phyloP scores from a whole-genome alignment of 2,113 vertebrate genomes.

The Chitala chitala region DNA sequence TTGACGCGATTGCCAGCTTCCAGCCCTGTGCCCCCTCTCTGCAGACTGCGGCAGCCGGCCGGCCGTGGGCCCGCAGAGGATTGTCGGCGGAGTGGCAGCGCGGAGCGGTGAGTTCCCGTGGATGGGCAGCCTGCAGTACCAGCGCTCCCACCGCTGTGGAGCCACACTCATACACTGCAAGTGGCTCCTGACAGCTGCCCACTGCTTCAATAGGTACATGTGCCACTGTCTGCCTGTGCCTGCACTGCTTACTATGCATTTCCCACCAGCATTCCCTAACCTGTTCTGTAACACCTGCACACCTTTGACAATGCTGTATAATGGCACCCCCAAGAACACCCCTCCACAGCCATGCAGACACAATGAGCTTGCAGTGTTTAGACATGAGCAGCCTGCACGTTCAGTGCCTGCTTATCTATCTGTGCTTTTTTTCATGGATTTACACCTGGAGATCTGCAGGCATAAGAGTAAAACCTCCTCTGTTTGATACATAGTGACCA shows the following conservation, averaged over 20 bases:
- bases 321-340: too few relatives aligned
- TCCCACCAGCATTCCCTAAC: neutral
- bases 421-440: neutral
- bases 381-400: too few relatives aligned
- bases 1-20: neutral
- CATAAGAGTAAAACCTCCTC: constrained; percentile 36
- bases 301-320: neutral
- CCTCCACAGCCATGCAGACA: neutral
- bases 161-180: constrained; percentile 79
- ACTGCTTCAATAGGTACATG: constrained; percentile 79
- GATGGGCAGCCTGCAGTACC: constrained; percentile 84
- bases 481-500: constrained; percentile 26
- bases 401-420: too few relatives aligned
- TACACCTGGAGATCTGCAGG: neutral
- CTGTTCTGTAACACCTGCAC: too few relatives aligned
- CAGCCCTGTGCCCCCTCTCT: constrained; percentile 16
- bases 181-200: constrained; percentile 88
- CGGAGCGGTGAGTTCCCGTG: constrained; percentile 86
- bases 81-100: constrained; percentile 76
- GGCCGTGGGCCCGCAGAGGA: constrained; percentile 62
- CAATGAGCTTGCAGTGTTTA: too few relatives aligned
- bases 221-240: neutral
- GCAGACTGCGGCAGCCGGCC: constrained; percentile 77
- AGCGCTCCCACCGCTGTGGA: constrained; percentile 76
- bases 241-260: neutral